Evolutionary conservation across 2,113 vertebrate species (phyloP).

Genomic region (Apaloderma vittatum): DNA sequence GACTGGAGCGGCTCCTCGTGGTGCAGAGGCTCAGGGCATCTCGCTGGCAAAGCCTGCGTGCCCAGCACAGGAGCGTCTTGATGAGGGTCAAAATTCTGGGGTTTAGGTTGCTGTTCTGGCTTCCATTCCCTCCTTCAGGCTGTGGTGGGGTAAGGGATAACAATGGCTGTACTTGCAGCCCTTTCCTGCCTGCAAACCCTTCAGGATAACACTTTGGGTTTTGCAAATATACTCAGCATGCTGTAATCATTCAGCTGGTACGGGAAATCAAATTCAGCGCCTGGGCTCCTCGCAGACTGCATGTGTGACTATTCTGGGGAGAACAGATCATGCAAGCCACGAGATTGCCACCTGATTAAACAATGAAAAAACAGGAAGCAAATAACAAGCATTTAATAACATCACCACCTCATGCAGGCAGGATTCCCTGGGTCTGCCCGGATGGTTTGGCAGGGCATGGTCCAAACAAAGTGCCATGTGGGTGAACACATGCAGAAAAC

Average conservation of each 20-base stretch:
- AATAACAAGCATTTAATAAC: neutral
- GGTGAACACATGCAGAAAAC: neutral
- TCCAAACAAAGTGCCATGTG: neutral
- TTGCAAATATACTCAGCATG: neutral
- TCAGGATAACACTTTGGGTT: neutral
- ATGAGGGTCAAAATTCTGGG: neutral
- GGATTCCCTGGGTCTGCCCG: neutral
- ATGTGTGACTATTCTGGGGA: neutral
- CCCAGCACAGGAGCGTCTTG: neutral
- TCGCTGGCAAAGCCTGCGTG: neutral
- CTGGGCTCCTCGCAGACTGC: neutral
- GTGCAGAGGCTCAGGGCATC: neutral
- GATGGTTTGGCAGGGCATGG: neutral
- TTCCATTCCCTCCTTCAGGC: neutral
- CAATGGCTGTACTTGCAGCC: neutral
- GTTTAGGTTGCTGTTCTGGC: neutral
- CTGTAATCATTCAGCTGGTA: neutral
- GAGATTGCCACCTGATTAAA: neutral
- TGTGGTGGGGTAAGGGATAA: neutral
- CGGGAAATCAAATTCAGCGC: neutral
- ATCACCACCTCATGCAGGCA: neutral
- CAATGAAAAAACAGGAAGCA: neutral
- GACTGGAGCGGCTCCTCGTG: accelerated
- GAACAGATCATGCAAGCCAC: neutral
- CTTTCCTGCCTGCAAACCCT: neutral